phyloP scores from a whole-genome alignment of 2,888 invertebrate species.

The Lottia gigantea region DNA sequence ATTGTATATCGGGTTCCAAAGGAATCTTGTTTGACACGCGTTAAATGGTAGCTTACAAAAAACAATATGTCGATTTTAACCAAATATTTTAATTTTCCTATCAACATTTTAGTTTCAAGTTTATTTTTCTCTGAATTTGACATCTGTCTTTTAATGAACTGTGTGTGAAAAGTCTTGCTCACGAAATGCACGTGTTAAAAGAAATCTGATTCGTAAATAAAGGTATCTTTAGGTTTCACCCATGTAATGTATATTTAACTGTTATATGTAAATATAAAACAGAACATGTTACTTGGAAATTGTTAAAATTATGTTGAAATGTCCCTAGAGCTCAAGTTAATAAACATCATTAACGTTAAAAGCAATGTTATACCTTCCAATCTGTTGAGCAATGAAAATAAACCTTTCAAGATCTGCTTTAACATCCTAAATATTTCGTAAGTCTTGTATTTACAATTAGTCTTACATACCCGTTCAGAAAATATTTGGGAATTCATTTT shows the following conservation, averaged over 20 bases:
- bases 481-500: too few species aligned
- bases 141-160: neutral
- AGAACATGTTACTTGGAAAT: neutral
- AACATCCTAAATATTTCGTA: too few species aligned
- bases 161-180: too few species aligned
- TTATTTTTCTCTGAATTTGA: neutral
- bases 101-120: neutral
- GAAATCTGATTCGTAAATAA: too few species aligned
- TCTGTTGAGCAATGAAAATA: too few species aligned
- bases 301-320: constrained; percentile 1
- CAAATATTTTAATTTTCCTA: constrained; percentile 1
- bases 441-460: too few species aligned
- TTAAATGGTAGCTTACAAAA: neutral
- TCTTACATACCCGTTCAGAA: too few species aligned
- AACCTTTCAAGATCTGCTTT: too few species aligned
- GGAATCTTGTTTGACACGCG: constrained; percentile 3
- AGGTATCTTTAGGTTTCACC: too few species aligned
- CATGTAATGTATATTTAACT: constrained; percentile 1
- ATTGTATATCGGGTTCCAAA: too few species aligned
- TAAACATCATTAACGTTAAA: neutral
- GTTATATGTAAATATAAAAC: neutral
- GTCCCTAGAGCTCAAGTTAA: constrained; percentile 5
- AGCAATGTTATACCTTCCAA: too few species aligned
- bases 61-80: neutral
- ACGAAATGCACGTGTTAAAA: too few species aligned